A percentile compares a stretch with the other conserved stretches of the same genome.
Evolutionary conservation across 1,140 invertebrate species (phyloP).

Genomic region (Saxidomus purpurata): DNA sequence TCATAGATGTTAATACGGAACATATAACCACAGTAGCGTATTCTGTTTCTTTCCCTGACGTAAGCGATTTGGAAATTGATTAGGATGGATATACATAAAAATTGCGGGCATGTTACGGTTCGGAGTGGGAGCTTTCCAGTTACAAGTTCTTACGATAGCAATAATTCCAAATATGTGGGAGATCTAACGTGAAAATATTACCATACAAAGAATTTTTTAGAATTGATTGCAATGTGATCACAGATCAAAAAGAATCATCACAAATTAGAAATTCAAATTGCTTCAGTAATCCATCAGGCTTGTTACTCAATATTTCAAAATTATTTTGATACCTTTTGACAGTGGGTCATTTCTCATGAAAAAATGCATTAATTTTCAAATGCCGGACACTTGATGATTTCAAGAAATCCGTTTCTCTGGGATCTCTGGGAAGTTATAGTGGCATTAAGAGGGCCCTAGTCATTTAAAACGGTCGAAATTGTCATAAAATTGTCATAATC

Average conservation of each 20-base stretch:
- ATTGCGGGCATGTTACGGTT: no score
- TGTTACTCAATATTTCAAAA: conserved; percentile 48
- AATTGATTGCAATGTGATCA: neutral
- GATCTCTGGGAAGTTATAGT: neutral
- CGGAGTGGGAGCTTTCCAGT: no score
- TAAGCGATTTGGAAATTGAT: no score
- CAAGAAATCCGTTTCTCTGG: neutral
- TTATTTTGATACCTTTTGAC: conserved; percentile 47
- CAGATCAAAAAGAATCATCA: conserved; percentile 15
- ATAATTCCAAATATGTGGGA: no score
- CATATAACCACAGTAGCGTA: no score
- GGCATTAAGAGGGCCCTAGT: neutral
- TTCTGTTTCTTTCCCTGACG: no score
- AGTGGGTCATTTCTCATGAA: conserved; percentile 36
- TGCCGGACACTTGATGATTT: conserved; percentile 4
- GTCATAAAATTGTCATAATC: conserved; percentile 48
- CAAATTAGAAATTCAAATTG: conserved; percentile 23
- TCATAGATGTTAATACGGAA: no score
- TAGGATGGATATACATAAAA: no score
- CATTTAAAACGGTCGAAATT: neutral
- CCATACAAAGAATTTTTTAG: neutral
- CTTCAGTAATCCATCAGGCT: neutral
- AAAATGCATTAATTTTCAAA: conserved; percentile 10
- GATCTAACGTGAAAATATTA: no score
- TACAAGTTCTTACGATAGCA: no score